Evolutionary conservation across 2,797 vertebrate species (phyloP), one percentile per base, ranked within the genome.

Genomic region (Lophotriccus pileatus): DNA sequence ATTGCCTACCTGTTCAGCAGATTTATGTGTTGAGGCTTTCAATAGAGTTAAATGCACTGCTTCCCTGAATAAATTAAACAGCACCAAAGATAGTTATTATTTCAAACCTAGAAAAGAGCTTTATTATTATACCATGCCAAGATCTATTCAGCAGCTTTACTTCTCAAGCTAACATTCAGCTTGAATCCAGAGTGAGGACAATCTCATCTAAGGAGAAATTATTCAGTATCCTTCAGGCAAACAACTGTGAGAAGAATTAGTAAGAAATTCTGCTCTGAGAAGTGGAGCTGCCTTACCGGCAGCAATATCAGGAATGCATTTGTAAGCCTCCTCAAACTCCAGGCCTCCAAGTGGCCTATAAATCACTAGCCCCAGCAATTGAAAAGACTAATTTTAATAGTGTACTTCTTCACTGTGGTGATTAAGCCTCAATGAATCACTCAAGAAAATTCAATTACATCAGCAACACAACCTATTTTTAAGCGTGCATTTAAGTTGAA

Each of bases 361-460:
- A 94, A 94, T 89, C 96, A 82, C 93, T 84, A 89, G 80, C 92
- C 84, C 64, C 70, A 83, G 90, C 92, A 95, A 95, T 62, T 84
- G 95, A 89, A 95, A 78, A 94, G 72, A 83, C 93, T 84, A 84
- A 96, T 92, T 93, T 94, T 93, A 87, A 59, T 75, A 96, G 91
- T 81, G 85, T 89, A 50, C 92, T 93, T 92, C 79, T 88, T 89
- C 92, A 86, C 59, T 47, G 79, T 25, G 39, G 67, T 90, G 88
- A 89, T 83, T 80, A 90, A 95, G 81, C 44, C 74, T 77, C 91
- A 93, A 90, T 92, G 94, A 96, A 96, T 97, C 94, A 96, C 91
- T 96, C 95, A 67, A 70, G 94, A 96, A 96, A 96, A 92, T 79
- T 91, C 94, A 95, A 96, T 93, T 95, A 93, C 91, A 93, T 91